Evolutionary conservation across 2,113 vertebrate genomes (phyloP), one percentile per base, ranked within the genome.

Genomic region (Hystrix brachyura): DNA sequence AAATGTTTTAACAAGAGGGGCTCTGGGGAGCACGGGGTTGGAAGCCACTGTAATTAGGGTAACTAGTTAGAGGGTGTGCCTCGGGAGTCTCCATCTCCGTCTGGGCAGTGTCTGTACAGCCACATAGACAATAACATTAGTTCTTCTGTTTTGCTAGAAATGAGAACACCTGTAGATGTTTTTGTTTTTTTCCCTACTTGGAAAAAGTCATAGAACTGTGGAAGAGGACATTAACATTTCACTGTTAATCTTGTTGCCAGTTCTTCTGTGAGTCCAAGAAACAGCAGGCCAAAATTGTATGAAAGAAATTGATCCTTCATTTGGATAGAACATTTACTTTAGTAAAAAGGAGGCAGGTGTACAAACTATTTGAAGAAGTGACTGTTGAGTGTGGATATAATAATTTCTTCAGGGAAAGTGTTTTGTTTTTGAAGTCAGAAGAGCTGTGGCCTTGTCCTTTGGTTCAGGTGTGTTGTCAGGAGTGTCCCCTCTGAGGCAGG

Each of bases 91-190:
- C 27, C 8, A 18, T 81, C 11, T 81, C 11, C 85, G 4, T 12
- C 64, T 85, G 78, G 51, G 51, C 64, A 67, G 9, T 48, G 10
- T 84, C 10, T 92, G 32, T 43, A 43, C 15, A 87, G n/a, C 27
- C 55, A 57, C 46, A 81, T 29, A 76, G 64, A 76, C 7, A 60
- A 15, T 14, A 57, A 57, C 23, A 86, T 72, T 59, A 57, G 43
- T 67, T 59, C 59, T 87, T 85, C 87, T n/a, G 29, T 93, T 21
- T 91, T 79, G 51, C 29, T 84, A 69, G 74, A 94, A 81, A 88
- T 55, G n/a, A 72, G 94, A 69, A 80, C 3, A 55, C 17, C 23
- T 91, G 23, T 80, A 95, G 78, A 80, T 46, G 71, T 90, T 64
- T 59, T 7, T n/a, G 6, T n/a, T 62, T 82, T 57, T 62, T 80